Percentiles rank a stretch among this genome's conserved stretches.
These are phyloP conservation scores for Lepilemur septentrionalis DNA, from an alignment of 2,797 vertebrate genomes.

Conservation along the genomic window DNA sequence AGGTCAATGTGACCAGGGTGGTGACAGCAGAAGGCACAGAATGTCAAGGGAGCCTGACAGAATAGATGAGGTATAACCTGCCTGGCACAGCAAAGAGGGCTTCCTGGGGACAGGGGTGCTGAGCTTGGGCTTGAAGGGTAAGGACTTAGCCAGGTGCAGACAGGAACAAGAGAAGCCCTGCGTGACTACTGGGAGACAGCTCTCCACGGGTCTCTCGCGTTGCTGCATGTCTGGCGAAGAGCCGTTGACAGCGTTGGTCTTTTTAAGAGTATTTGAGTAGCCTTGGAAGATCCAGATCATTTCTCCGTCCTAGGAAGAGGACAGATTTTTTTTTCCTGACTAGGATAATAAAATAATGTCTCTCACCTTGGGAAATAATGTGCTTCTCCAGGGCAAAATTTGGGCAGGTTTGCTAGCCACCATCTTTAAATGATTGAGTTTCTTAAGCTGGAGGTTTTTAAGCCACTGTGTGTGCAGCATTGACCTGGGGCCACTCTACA, in stretches of 20 bases:
- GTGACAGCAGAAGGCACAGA: background rate
- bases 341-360: background rate
- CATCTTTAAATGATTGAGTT: background rate
- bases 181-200: no score
- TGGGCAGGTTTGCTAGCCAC: background rate
- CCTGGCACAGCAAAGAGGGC: background rate
- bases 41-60: accelerated
- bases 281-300: background rate
- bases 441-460: background rate
- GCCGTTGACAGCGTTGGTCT: no score
- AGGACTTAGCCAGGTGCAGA: background rate
- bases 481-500: no score
- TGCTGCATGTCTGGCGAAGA: background rate
- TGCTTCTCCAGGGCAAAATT: background rate
- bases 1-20: background rate
- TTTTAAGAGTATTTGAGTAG: background rate
- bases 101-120: background rate
- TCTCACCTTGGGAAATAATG: background rate
- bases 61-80: background rate
- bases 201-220: background rate
- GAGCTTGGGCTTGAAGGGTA: background rate
- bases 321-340: background rate
- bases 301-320: background rate
- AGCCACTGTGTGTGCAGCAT: accelerated
- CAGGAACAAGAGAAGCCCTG: background rate